Evolutionary conservation across 2,888 invertebrate species (phyloP), one percentile per base, ranked within the genome.

Genomic region (Noctua janthe): DNA sequence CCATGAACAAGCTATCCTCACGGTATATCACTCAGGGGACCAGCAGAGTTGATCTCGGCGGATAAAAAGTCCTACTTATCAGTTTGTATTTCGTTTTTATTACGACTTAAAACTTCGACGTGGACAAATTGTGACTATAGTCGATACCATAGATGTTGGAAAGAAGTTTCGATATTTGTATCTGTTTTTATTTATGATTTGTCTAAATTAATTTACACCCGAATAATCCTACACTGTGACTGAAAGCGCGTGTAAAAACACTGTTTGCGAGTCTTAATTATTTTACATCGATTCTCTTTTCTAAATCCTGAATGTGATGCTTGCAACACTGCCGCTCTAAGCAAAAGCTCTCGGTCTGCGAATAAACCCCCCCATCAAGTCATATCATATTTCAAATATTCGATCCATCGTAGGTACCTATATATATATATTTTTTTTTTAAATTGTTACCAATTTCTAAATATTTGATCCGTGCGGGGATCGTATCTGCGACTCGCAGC

Each of bases 1-100:
- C 62, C 51, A 75, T 71, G 87, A 84, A 79, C 73, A 71, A 66
- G 66, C 64, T 71, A 80, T 69, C 75, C 51, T 85, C 15, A 76
- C 73, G 29, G 72, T 64, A 35, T 51, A 56, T 35, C 23, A 23
- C 62, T 67, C 49, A 11, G 47, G 15, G 76, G 70, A 67, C n/a
- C 70, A 49, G 71, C 49, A 73, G 35, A 47, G 10, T 11, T 10
- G n/a, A 17, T 17, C 17, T 47, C 17, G 69, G n/a, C n/a, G 43
- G 47, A 15, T 47, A n/a, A 8, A 43, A 69, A n/a, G 4, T n/a
- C 35, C 20, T 10, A 15, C 35, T 35, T 64, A 17, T 17, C 8
- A 17, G 64, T 35, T 64, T 35, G 10, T 35, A 29, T 49, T 15
- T 39, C 2, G 17, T n/a, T 13, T 7, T 29, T 29, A 66, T 51